A percentile compares a stretch with the other conserved stretches of the same genome.
These are phyloP conservation scores for Ectobius pallidus DNA, from an alignment of 2,888 invertebrate genomes.

Conservation along the genomic window DNA sequence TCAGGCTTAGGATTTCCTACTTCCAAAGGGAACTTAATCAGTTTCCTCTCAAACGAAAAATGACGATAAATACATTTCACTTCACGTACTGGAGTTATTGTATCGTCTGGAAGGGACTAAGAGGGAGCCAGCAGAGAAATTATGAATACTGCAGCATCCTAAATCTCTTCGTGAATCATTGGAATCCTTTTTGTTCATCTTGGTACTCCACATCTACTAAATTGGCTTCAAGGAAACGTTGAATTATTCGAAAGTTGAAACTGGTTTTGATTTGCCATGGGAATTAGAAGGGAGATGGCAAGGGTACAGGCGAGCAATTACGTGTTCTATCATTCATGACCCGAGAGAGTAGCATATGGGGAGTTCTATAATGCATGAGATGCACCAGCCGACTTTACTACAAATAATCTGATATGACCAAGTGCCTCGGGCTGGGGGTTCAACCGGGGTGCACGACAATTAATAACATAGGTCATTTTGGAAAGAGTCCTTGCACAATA, in stretches of 20 bases:
- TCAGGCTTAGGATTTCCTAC: too few species aligned
- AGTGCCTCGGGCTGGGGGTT: too few species aligned
- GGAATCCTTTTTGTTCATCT: constrained; percentile 1
- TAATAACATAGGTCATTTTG: too few species aligned
- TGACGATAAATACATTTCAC: constrained; percentile 5
- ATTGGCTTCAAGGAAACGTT: constrained; percentile 31
- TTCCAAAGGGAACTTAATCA: too few species aligned
- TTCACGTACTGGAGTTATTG: too few species aligned
- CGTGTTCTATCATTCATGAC: constrained; percentile 31
- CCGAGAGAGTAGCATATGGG: background rate
- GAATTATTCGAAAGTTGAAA: constrained; percentile 34
- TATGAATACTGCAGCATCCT: constrained; percentile 10
- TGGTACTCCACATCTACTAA: constrained; percentile 4
- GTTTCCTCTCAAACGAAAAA: constrained; percentile 4
- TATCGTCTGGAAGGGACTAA: too few species aligned
- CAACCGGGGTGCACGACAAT: too few species aligned
- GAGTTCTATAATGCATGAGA: constrained; percentile 15
- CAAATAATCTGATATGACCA: too few species aligned
- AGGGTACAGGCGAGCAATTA: constrained; percentile 24
- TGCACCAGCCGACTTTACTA: too few species aligned
- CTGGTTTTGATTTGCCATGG: constrained; percentile 37
- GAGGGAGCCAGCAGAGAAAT: background rate
- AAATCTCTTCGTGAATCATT: constrained; percentile 1
- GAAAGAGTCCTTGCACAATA: too few species aligned
- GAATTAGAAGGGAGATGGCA: constrained; percentile 22